Conservation (phyloP, 2,888 invertebrate genomes). For the Torymus texanus region DNA sequence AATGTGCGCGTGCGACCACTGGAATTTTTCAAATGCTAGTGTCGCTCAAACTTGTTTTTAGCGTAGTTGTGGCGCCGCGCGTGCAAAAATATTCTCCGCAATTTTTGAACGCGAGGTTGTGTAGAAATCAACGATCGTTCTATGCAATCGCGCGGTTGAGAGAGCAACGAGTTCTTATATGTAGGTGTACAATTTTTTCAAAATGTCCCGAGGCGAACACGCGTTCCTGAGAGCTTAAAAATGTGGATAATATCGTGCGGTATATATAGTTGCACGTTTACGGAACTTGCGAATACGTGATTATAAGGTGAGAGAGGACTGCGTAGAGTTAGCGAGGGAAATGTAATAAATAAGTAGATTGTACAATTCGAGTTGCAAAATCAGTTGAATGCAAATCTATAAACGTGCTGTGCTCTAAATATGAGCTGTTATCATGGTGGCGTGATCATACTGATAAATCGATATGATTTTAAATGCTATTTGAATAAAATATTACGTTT, state of each 20-base stretch:
- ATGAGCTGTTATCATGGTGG: constrained; percentile 26
- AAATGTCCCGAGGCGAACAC: neutral
- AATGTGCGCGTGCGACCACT: too few species aligned
- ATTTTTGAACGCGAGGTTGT: too few species aligned
- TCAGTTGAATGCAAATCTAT: constrained; percentile 4
- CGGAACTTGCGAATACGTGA: neutral
- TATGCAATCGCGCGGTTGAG: too few species aligned
- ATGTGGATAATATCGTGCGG: neutral
- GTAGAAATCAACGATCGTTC: too few species aligned
- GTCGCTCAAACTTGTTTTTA: too few species aligned
- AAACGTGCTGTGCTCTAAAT: neutral
- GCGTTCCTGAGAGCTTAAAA: too few species aligned
- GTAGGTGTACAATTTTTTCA: neutral
- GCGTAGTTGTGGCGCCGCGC: too few species aligned
- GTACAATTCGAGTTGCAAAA: constrained; percentile 31
- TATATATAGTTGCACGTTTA: neutral
- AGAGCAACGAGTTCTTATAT: too few species aligned
- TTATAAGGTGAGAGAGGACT: neutral
- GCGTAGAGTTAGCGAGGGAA: constrained; percentile 3
- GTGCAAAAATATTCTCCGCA: too few species aligned
- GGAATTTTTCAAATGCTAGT: too few species aligned
- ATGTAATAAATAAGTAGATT: constrained; percentile 17
- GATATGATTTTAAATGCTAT: constrained; percentile 17
- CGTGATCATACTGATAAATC: constrained; percentile 19
- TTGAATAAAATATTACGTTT: neutral